Percentiles rank a stretch among this genome's conserved stretches.
These are phyloP conservation scores for Delia radicum DNA, from an alignment of 1,140 invertebrate species.

Conservation along the genomic window DNA sequence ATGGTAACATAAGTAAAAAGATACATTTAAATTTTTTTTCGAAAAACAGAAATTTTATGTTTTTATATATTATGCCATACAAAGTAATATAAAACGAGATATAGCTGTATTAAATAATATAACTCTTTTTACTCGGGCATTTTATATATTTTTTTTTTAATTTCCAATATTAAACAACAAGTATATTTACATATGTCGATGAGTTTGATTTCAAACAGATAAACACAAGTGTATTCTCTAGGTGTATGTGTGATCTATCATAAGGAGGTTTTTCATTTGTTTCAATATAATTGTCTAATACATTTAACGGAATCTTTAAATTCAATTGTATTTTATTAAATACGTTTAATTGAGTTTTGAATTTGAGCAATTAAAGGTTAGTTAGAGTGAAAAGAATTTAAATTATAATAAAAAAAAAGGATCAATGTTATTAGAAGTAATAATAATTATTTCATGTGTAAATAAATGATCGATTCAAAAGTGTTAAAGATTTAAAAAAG, in stretches of 20 bases:
- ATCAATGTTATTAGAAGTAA: neutral
- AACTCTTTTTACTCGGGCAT: too few relatives aligned
- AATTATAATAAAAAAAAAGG: neutral
- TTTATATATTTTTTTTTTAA: neutral
- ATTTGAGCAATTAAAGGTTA: conserved; percentile 8
- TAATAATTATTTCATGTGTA: too few relatives aligned
- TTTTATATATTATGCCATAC: too few relatives aligned
- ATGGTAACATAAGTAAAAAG: too few relatives aligned
- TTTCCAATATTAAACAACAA: neutral
- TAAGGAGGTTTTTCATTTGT: neutral
- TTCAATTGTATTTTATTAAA: neutral
- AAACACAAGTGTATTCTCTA: neutral
- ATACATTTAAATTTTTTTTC: too few relatives aligned
- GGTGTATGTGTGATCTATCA: neutral
- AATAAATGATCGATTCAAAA: too few relatives aligned
- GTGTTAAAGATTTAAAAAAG: too few relatives aligned
- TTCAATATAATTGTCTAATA: neutral
- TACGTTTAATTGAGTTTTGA: conserved; percentile 13
- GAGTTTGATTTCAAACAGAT: conserved; percentile 18
- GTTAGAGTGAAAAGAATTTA: neutral
- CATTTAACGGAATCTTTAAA: conserved; percentile 25
- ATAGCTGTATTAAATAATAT: too few relatives aligned
- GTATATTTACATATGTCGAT: conserved; percentile 18
- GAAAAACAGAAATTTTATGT: too few relatives aligned
- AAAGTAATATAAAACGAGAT: too few relatives aligned